Base-by-base conservation (phyloP, 1,140 invertebrate genomes). In the Drosophila lowei region DNA sequence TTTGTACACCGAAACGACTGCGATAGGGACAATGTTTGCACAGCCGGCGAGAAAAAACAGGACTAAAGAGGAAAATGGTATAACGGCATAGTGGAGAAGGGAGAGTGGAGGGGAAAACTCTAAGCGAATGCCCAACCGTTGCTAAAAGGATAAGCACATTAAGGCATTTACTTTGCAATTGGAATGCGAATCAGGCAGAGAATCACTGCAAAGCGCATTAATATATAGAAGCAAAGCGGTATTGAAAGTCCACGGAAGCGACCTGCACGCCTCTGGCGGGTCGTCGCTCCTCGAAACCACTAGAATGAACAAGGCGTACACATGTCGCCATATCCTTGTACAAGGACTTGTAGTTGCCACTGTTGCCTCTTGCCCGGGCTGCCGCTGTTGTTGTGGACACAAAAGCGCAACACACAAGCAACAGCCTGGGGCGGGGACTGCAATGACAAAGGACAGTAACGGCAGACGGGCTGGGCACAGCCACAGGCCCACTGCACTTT, bases 71-170 rank as follows among this genome's bases (percentile, higher is more conserved):
- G n/a, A 18, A 63, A 34, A 50, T 5, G 21, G 42, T 21, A 23
- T n/a, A 42, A 21, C 15, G 23, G 1, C 11, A 9, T 25, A 21
- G 47, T 25, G 28, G 52, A 54, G 25, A 48, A 21, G 5, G 18
- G 41, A 43, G 15, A 42, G 28, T 5, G 44, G 13, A 34, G 41
- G 6, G 47, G 16, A 43, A 38, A 34, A 28, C 63, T 52, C 63
- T 54, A 70, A 71, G 15, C 65, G 66, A 83, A 77, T 75, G 70
- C 83, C 72, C 61, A 64, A 80, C 77, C 74, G 77, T 70, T 56
- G 71, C 78, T 86, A 86, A 86, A 88, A 86, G 81, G 81, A 81
- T 86, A 86, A 86, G 81, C 83, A 83, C 83, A 86, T 86, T 86
- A 86, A 56, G 49, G 83, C 74, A 86, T 86, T 86, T 86, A 86